Percentiles rank a stretch among this genome's conserved stretches.
Evolutionary conservation across 2,797 vertebrate species (phyloP).

Genomic region (Coilia nasus): DNA sequence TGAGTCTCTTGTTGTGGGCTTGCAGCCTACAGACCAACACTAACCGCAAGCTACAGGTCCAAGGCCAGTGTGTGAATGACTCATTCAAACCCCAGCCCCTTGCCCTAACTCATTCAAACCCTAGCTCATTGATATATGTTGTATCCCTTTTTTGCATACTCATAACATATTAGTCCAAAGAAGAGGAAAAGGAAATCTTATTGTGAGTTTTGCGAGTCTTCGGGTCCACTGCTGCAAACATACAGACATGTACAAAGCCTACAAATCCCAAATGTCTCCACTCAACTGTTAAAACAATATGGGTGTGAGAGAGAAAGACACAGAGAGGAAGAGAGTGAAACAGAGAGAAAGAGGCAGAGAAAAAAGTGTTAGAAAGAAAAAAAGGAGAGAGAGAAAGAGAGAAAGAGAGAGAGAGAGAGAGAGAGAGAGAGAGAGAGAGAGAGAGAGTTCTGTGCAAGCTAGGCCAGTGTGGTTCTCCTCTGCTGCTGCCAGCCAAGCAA

Average conservation of each 20-base stretch:
- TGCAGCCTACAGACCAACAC: not conserved
- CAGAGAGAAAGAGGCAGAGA: too few relatives aligned
- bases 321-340: too few relatives aligned
- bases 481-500: constrained; percentile 38
- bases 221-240: not conserved
- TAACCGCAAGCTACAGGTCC: not conserved
- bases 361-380: too few relatives aligned
- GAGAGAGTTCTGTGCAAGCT: constrained; percentile 45
- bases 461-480: constrained; percentile 9
- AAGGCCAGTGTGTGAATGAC: not conserved
- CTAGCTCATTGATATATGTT: too few relatives aligned
- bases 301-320: not conserved
- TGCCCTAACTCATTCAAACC: not conserved
- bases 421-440: constrained; percentile 39
- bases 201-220: not conserved
- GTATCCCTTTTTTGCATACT: not conserved
- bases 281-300: not conserved
- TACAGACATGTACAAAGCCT: not conserved
- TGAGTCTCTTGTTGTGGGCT: not conserved
- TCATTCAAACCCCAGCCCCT: not conserved
- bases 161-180: too few relatives aligned
- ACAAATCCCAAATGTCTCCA: not conserved
- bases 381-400: constrained; percentile 41
- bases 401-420: constrained; percentile 36
- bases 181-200: not conserved